A percentile compares a stretch with the other conserved stretches of the same genome.
Evolutionary conservation across 2,797 vertebrate genomes (phyloP).

Genomic region (Sebastes steindachneri): DNA sequence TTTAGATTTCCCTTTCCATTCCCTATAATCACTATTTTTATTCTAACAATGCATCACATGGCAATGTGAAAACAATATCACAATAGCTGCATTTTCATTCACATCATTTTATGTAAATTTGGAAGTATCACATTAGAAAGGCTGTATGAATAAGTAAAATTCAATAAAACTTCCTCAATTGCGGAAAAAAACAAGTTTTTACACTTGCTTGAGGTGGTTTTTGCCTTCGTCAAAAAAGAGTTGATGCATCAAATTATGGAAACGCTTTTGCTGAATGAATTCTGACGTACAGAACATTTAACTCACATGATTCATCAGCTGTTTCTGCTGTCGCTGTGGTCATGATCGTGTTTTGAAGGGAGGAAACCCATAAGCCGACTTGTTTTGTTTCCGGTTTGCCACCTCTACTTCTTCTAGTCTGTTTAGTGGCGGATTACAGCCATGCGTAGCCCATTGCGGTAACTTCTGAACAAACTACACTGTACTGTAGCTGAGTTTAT

Average conservation of each 20-base stretch:
- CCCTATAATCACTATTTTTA: neutral
- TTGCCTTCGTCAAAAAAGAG: neutral
- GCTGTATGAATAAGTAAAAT: neutral
- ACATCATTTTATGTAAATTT: fast-evolving
- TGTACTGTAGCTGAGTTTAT: too few species aligned
- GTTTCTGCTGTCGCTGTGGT: too few species aligned
- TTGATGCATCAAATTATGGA: neutral
- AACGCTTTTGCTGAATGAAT: neutral
- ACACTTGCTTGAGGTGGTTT: too few species aligned
- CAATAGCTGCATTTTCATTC: fast-evolving
- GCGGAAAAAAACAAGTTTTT: too few species aligned
- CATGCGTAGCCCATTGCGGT: too few species aligned
- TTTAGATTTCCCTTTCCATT: neutral
- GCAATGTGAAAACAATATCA: neutral
- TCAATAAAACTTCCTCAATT: neutral
- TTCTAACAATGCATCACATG: neutral
- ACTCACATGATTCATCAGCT: neutral
- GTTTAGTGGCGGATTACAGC: neutral
- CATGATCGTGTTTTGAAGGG: neutral
- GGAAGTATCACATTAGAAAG: too few species aligned
- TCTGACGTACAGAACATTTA: neutral
- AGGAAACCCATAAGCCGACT: neutral
- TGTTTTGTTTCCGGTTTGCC: neutral
- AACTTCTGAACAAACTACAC: too few species aligned
- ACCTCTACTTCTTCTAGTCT: neutral